Evolutionary conservation across 2,113 vertebrate species (phyloP).

Genomic region (Oncorhynchus masou): DNA sequence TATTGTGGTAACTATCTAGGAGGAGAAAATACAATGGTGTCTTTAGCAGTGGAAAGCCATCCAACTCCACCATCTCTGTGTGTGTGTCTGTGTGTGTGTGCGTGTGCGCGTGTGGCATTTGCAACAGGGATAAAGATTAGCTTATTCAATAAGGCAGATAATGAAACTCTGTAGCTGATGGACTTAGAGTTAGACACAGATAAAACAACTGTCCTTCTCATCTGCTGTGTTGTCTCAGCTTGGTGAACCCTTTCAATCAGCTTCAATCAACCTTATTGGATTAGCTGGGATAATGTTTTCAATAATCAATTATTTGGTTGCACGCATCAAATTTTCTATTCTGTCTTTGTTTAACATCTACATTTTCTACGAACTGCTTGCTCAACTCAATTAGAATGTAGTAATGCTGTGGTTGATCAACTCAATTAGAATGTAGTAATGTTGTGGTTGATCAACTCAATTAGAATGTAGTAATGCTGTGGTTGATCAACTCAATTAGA

Average conservation of each 20-base stretch:
- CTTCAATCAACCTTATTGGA: constrained; percentile 30
- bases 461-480: too few relatives aligned
- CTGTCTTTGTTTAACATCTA: background rate
- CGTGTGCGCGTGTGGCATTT: background rate
- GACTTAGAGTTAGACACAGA: constrained; percentile 20
- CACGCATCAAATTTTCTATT: constrained; percentile 25
- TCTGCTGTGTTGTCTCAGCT: constrained; percentile 2
- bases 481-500: too few relatives aligned
- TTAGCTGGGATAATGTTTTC: constrained; percentile 21
- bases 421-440: too few relatives aligned
- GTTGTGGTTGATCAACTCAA: too few relatives aligned
- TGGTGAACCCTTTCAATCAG: constrained; percentile 22
- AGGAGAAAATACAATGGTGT: background rate
- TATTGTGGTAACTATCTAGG: background rate
- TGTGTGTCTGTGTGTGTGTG: too few relatives aligned
- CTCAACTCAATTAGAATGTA: constrained; percentile 1
- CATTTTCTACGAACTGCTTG: background rate
- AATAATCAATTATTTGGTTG: background rate
- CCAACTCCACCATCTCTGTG: background rate
- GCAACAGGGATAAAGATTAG: constrained; percentile 24
- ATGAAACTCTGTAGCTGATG: constrained; percentile 26
- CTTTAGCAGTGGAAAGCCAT: background rate
- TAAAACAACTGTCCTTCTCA: constrained; percentile 11
- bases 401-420: background rate
- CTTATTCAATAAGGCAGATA: constrained; percentile 39